Conservation (phyloP, 1,140 invertebrate genomes). For the Steinernema feltiae region DNA sequence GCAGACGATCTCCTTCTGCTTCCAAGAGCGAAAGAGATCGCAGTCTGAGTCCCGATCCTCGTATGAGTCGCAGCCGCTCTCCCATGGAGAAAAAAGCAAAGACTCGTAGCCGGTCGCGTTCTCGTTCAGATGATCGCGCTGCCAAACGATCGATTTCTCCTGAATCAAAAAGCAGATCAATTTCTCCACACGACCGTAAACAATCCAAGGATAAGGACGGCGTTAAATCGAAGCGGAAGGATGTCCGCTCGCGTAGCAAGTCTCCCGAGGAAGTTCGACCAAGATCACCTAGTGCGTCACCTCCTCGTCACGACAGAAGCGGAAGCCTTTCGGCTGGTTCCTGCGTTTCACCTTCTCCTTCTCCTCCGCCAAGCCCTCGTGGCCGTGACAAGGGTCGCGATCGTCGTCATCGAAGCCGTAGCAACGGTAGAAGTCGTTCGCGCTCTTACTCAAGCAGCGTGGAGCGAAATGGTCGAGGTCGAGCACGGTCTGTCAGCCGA, state of each 20-base stretch:
- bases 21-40: background rate
- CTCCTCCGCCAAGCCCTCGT: background rate
- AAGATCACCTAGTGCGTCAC: background rate
- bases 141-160: constrained; percentile 21
- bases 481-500: background rate
- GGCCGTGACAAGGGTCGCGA: background rate
- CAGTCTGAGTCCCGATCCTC: background rate
- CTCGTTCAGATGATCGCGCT: constrained; percentile 23
- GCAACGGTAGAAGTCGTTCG: background rate
- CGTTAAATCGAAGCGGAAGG: background rate
- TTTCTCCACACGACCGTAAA: background rate
- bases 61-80: background rate
- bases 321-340: background rate
- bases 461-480: background rate
- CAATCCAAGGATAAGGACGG: background rate
- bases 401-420: background rate
- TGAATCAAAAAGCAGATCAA: constrained; percentile 11
- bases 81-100: background rate
- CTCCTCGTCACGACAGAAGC: background rate
- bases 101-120: constrained; percentile 22
- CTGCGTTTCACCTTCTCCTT: background rate
- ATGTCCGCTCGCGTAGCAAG: background rate
- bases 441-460: background rate
- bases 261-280: background rate
- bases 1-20: background rate